phyloP scores from a whole-genome alignment of 1,140 invertebrate genomes.

The Drosophila quadrilineata region DNA sequence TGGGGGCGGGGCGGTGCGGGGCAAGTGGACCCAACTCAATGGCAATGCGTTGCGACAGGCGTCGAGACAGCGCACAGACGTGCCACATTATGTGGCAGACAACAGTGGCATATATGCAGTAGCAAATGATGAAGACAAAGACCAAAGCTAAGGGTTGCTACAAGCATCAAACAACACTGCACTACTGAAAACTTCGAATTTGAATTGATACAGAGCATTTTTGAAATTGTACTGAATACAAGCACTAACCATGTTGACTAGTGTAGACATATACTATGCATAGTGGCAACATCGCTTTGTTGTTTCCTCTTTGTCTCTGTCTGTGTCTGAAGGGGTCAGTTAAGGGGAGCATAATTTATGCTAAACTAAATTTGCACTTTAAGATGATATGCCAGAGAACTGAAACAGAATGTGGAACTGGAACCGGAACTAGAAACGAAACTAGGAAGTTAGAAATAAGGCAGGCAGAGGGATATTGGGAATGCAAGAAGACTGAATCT shows the following conservation, averaged over 20 bases:
- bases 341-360: slow-evolving; percentile 58
- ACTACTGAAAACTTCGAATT: background rate
- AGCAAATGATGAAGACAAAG: slow-evolving; percentile 12
- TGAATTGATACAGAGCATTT: too few relatives aligned
- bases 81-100: slow-evolving; percentile 20
- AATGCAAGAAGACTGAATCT: background rate
- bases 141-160: background rate
- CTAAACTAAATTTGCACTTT: slow-evolving; percentile 69
- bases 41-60: slow-evolving; percentile 49
- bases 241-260: background rate
- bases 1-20: too few relatives aligned
- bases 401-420: background rate
- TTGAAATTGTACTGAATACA: too few relatives aligned
- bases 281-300: too few relatives aligned
- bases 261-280: too few relatives aligned
- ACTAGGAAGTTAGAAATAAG: background rate
- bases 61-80: slow-evolving; percentile 63
- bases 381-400: slow-evolving; percentile 27
- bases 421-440: background rate
- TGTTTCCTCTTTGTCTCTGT: too few relatives aligned
- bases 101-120: slow-evolving; percentile 5
- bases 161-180: slow-evolving; percentile 5
- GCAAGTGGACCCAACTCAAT: slow-evolving; percentile 54
- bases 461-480: background rate
- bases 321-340: slow-evolving; percentile 3